Evolutionary conservation across 2,113 vertebrate genomes (phyloP), one percentile per base, ranked within the genome.

Genomic region (Bufo bufo): DNA sequence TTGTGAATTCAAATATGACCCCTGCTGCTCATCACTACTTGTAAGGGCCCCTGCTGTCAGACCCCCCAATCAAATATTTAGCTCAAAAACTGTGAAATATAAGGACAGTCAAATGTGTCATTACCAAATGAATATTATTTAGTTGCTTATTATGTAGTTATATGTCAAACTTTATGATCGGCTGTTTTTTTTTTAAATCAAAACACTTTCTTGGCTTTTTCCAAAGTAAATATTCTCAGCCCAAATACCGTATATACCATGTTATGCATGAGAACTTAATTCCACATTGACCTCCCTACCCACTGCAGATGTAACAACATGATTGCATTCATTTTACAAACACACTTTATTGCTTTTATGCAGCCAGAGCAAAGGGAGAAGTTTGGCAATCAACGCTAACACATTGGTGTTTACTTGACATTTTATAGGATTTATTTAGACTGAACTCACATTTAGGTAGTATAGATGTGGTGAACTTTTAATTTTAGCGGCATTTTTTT

Each of bases 241-340:
- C 52, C 54, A 85, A 69, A 47, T 47, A 23, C 23, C 23, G 8
- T 33, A 74, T 56, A 19, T 58, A 74, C 71, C 14, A 1, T 49
- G 19, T 77, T 23, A 14, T 85, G 17, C 56, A 75, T 43, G 71
- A 61, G 56, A 74, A 59, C 54, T 59, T 33, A 52, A 85, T 85
- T 58, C 84, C 33, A 23, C 71, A 85, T 77, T 85, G 71, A 75
- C 84, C 84, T 75, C 54, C 54, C 50, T 61, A 77, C 43, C 71
- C 84, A 85, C 71, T 85, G 61, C 54, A 61, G 54, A 77, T 85
- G 33, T 75, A 85, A 85, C 71, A 71, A 74, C 69, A 74, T 59
- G 83, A 85, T 85, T 85, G 71, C 71, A 85, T 58, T 43, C 16
- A 85, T 85, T 85, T 77, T 59, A 33, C 71, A 85, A 52, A 72